Conservation (phyloP, 2,888 invertebrate genomes). For the Thelaira solivaga region DNA sequence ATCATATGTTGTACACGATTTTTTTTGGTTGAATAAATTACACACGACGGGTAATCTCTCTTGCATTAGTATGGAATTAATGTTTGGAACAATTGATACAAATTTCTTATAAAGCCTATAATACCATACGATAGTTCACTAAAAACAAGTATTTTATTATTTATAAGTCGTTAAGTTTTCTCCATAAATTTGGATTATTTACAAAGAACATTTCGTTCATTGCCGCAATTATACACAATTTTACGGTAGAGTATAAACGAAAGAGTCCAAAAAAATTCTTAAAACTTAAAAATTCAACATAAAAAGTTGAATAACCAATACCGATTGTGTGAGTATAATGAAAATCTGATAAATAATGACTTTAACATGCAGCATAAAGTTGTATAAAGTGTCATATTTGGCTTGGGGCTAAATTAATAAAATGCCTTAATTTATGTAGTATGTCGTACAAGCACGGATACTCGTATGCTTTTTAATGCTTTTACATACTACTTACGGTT, state of each 20-base stretch:
- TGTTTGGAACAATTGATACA: no score
- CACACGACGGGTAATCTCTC: no score
- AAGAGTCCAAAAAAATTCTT: neutral
- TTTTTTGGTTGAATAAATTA: no score
- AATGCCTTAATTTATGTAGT: conserved; percentile 32
- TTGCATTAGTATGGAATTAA: no score
- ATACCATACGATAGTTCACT: no score
- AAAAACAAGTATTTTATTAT: no score
- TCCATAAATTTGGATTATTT: no score
- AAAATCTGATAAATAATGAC: conserved; percentile 42
- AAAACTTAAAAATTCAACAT: neutral
- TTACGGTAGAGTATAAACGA: neutral
- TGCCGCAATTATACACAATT: no score
- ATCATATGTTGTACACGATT: no score
- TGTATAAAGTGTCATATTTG: conserved; percentile 49
- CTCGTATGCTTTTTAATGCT: neutral
- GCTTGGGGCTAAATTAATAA: conserved; percentile 45
- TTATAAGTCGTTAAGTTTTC: no score
- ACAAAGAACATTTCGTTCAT: no score
- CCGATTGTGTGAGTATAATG: conserved; percentile 26
- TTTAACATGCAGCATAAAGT: conserved; percentile 37
- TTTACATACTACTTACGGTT: neutral
- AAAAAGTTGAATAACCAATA: conserved; percentile 6
- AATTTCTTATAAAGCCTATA: no score
- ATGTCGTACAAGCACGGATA: neutral